A percentile compares a stretch with the other conserved stretches of the same genome.
Evolutionary conservation across 2,113 vertebrate genomes (phyloP).

Genomic region (Prinia subflava): DNA sequence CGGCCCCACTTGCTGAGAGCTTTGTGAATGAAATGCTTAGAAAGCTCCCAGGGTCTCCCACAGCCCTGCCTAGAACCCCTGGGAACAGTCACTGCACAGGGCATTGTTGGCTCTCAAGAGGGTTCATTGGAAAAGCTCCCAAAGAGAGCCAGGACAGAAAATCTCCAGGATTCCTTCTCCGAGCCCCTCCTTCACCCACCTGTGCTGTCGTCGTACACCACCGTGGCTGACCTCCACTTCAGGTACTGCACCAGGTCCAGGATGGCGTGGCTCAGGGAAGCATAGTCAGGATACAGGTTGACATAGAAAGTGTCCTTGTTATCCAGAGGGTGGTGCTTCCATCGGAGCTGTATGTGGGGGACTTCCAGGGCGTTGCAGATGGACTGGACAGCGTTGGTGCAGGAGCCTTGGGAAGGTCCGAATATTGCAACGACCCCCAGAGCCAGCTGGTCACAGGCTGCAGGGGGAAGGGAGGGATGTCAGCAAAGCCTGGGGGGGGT

Average conservation of each 20-base stretch:
- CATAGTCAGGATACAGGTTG: constrained; percentile 96
- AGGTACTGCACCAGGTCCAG: constrained; percentile 95
- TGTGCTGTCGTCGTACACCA: constrained; percentile 98
- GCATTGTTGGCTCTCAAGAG: accelerated
- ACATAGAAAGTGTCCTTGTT: constrained; percentile 98
- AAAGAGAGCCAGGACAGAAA: neutral
- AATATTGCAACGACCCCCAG: constrained; percentile 98
- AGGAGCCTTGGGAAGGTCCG: constrained; percentile 95
- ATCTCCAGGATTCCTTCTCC: neutral
- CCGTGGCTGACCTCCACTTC: constrained; percentile 96
- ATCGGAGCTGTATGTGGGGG: constrained; percentile 95
- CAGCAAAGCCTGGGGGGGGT: neutral
- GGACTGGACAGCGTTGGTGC: constrained; percentile 95
- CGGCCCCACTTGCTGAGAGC: accelerated
- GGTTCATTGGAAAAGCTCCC: neutral
- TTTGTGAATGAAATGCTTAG: neutral
- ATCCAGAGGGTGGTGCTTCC: constrained; percentile 98
- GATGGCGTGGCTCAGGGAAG: constrained; percentile 95
- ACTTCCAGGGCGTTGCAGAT: constrained; percentile 98
- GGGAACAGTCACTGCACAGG: accelerated
- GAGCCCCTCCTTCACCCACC: constrained; percentile 69
- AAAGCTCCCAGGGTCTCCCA: neutral
- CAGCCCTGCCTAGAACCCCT: accelerated
- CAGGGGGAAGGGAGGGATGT: neutral
- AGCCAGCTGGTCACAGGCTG: constrained; percentile 97